phyloP scores from a whole-genome alignment of 2,797 vertebrate species.

The Holocentrus rufus region DNA sequence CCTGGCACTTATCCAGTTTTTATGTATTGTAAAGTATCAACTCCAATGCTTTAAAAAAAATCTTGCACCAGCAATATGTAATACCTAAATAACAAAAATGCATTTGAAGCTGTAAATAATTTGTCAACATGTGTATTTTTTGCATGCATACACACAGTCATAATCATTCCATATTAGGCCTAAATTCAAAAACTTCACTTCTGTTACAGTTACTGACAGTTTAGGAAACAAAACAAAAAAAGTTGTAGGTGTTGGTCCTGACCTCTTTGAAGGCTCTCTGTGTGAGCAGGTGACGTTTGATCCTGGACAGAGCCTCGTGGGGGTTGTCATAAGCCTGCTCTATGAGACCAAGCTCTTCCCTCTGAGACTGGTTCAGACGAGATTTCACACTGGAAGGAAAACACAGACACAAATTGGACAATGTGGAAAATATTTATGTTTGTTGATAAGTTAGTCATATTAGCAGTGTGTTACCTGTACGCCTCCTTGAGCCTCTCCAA shows the following conservation, averaged over 20 bases:
- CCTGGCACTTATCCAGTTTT: not conserved
- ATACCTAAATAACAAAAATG: too few species aligned
- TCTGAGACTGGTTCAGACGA: conserved; percentile 97
- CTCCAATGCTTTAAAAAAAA: too few species aligned
- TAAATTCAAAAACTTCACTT: too few species aligned
- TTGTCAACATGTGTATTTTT: too few species aligned
- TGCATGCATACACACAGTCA: too few species aligned
- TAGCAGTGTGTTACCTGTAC: conserved; percentile 86
- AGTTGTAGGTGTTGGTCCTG: conserved; percentile 25
- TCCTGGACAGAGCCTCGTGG: conserved; percentile 97
- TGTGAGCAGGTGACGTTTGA: conserved; percentile 98
- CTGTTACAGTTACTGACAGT: too few species aligned
- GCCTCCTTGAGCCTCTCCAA: conserved; percentile 98
- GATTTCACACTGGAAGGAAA: conserved; percentile 92
- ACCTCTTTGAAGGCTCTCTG: conserved; percentile 99
- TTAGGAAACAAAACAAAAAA: not conserved
- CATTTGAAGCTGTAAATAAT: too few species aligned
- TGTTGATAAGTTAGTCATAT: not conserved
- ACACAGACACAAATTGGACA: not conserved
- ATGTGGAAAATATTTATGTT: not conserved
- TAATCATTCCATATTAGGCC: too few species aligned
- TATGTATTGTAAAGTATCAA: too few species aligned
- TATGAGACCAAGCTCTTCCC: conserved; percentile 96
- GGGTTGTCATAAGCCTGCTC: conserved; percentile 99
- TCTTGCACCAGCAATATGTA: too few species aligned